Conservation (phyloP, 2,797 vertebrate genomes). For the Dermochelys coriacea region DNA sequence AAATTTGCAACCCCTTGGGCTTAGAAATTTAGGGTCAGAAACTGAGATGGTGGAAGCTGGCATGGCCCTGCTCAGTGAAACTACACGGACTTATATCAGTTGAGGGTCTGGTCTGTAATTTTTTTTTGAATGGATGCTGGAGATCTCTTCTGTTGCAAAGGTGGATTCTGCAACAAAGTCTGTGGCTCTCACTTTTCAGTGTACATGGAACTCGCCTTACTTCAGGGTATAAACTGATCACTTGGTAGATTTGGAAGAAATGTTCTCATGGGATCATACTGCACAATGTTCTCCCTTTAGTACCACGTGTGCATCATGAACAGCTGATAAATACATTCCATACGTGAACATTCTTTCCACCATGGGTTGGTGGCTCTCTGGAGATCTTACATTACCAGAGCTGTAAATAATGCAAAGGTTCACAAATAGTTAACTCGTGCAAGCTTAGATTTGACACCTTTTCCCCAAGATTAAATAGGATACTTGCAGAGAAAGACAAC, state of each 20-base stretch:
- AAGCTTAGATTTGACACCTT: slow-evolving; percentile 53
- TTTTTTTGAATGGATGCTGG: background rate
- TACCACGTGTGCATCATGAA: fast-evolving
- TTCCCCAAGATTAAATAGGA: slow-evolving; percentile 49
- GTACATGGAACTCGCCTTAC: background rate
- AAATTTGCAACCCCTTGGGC: background rate
- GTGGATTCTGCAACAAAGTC: background rate
- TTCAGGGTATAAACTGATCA: background rate
- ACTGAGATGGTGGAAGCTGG: background rate
- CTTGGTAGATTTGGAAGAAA: background rate
- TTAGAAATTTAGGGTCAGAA: slow-evolving; percentile 25
- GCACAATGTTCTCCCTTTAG: background rate
- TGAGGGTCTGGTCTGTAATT: slow-evolving; percentile 12
- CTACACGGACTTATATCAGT: background rate
- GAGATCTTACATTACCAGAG: slow-evolving; percentile 27
- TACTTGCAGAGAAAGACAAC: slow-evolving; percentile 46
- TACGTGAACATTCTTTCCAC: background rate
- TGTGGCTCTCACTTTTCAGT: background rate
- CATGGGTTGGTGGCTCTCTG: background rate
- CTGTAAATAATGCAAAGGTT: slow-evolving; percentile 52
- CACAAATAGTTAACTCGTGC: slow-evolving; percentile 14
- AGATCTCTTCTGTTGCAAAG: background rate
- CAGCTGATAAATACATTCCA: background rate
- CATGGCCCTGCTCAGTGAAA: background rate
- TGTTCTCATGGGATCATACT: background rate